Evolutionary conservation across 2,888 invertebrate genomes (phyloP), one percentile per base, ranked within the genome.

Genomic region (Petrophora chlorosata): DNA sequence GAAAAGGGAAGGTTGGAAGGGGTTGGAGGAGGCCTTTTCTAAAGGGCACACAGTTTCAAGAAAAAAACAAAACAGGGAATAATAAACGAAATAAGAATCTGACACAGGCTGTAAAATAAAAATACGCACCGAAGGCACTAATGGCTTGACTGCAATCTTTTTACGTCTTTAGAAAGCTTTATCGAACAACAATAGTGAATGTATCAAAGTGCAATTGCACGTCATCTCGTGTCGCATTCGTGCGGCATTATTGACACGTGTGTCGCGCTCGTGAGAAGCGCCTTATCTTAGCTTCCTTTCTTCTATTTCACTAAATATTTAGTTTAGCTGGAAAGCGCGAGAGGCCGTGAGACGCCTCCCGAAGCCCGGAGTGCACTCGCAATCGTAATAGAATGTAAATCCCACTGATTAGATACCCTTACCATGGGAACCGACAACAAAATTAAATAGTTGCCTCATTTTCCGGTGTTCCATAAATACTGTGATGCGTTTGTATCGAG

Each of bases 241-340:
- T 10, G 25, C 3, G 3, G 39, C 22, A 40, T 41, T 39, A 40
- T 50, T 48, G 53, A 46, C 45, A 39, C 30, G 13, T 14, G 28
- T 40, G 25, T 26, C 5, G 25, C 25, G 56, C 61, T 65, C 73
- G 76, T 81, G 82, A 76, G 79, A 83, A 75, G 67, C 65, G 62
- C 49, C 73, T 88, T 89, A 88, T 87, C 85, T 76, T 76, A 80
- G 77, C 85, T 79, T 61, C 68, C 70, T 66, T 73, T 73, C 73
- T 79, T 75, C 73, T 76, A 76, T 77, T 82, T 76, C 75, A 82
- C 75, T 83, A 82, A 85, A 87, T 87, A 87, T 87, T 86, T 85
- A 82, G 83, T 86, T 84, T 82, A 69, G 74, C 65, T 70, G 70
- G 74, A 74, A 79, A 79, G 73, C 71, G 75, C 65, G 71, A 74